Base-by-base conservation (phyloP, 2,113 vertebrate species). In the Antidorcas marsupialis region DNA sequence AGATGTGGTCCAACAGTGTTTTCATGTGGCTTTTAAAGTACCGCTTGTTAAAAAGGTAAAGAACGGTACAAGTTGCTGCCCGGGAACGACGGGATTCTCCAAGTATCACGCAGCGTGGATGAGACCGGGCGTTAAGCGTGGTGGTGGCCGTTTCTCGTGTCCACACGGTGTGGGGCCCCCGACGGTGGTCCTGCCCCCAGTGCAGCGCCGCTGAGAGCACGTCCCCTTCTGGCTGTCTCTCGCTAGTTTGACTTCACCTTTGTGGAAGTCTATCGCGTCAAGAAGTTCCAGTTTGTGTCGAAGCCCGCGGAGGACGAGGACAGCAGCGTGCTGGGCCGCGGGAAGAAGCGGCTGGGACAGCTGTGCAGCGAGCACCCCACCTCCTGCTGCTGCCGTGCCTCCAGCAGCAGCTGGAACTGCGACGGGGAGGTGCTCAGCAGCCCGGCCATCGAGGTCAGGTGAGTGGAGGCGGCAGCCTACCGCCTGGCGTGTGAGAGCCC, bases 181-280 rank as follows among this genome's bases (percentile, higher is more conserved):
- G 6, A 13, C 0, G 11, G 39, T 60, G 5, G 23, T 6, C 39
- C 3, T 74, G 7, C 3, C 16, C 74, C 84, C 9, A 3, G 13
- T 14, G 0, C 28, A 1, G 39, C 9, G 0, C 6, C 15, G 2
- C 1, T 4, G 3, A 52, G 14, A 0, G 6, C 5, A 0, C 1
- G 2, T 1, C 3, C 55, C 60, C 47, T 5, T n/a, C 30, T 2
- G 19, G 3, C 15, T 57, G 57, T 89, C 55, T 79, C 53, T 95
- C 27, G 79, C 1, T 87, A 99, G 99, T 99, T 99, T 79, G 99
- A 99, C 98, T 99, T 99, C 98, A 98, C 99, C 0, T 99, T 99
- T 93, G 99, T 99, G 12, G 99, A 99, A 19, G 99, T 99, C 84
- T 99, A 99, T 97, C 99, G 99, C 0, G 99, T 99, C 87, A 99